phyloP scores from a whole-genome alignment of 2,113 vertebrate species.

The Narcine bancroftii region DNA sequence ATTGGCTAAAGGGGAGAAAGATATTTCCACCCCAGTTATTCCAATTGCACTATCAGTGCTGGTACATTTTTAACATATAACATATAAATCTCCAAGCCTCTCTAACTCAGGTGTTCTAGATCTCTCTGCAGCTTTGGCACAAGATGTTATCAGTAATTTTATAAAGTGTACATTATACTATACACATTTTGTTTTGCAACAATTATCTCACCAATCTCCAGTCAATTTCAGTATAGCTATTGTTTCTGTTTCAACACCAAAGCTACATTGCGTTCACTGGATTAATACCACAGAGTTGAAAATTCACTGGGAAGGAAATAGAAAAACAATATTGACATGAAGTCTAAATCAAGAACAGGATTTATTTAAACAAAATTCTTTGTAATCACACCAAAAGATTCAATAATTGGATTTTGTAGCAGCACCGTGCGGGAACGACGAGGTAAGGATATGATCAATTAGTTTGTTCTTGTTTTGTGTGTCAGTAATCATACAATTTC shows the following conservation, averaged over 20 bases:
- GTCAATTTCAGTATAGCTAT: neutral
- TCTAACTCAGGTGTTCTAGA: no score
- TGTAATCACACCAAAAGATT: neutral
- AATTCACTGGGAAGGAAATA: neutral
- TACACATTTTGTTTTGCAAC: neutral
- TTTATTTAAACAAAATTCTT: neutral
- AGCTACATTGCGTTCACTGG: neutral
- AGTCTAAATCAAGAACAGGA: neutral
- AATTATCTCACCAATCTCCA: constrained; percentile 7
- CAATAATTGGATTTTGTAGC: neutral
- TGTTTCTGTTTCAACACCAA: neutral
- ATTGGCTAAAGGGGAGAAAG: neutral
- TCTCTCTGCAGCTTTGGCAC: no score
- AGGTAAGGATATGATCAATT: neutral
- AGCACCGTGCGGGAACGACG: neutral
- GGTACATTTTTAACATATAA: no score
- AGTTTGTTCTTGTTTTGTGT: neutral
- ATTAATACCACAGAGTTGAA: neutral
- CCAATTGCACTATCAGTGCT: no score
- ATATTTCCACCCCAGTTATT: neutral
- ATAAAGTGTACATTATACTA: neutral
- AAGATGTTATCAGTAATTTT: neutral
- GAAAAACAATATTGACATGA: neutral
- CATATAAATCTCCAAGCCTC: no score
- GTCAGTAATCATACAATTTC: neutral